Conservation (phyloP, 2,113 vertebrate genomes). For the Xiphorhynchus elegans region DNA sequence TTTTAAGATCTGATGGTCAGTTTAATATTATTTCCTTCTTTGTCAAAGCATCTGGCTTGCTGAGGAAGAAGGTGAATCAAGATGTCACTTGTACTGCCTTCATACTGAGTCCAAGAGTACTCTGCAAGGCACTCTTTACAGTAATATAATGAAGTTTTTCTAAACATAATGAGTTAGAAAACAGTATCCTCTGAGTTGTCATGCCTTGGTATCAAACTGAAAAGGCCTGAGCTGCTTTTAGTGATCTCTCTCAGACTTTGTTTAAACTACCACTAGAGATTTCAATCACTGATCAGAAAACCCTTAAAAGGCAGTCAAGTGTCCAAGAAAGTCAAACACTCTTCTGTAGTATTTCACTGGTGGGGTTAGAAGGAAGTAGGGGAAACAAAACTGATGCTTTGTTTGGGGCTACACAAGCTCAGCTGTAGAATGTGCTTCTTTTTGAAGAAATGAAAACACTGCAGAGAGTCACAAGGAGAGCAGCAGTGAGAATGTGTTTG, state of each 20-base stretch:
- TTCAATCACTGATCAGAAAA: not conserved
- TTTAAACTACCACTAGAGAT: not conserved
- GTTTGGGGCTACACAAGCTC: not conserved
- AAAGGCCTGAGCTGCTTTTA: not conserved
- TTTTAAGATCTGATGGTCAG: not conserved
- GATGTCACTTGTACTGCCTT: not conserved
- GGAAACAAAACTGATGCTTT: not conserved
- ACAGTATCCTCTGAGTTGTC: not conserved
- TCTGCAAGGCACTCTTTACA: not conserved
- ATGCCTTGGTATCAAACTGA: not conserved
- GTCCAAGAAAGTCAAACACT: not conserved
- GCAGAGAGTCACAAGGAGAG: rapidly evolving
- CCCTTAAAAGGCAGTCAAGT: not conserved
- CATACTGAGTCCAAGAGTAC: not conserved
- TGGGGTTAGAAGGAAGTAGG: not conserved
- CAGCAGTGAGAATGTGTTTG: not conserved
- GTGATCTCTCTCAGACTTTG: not conserved
- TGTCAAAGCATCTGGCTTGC: not conserved
- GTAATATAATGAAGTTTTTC: not conserved
- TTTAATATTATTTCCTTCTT: not conserved
- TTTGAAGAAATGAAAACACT: not conserved
- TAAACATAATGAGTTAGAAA: not conserved
- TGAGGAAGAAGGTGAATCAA: not conserved
- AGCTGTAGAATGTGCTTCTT: not conserved
- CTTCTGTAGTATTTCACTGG: not conserved